phyloP scores from a whole-genome alignment of 2,113 vertebrate genomes.

The Cheilinus undulatus region DNA sequence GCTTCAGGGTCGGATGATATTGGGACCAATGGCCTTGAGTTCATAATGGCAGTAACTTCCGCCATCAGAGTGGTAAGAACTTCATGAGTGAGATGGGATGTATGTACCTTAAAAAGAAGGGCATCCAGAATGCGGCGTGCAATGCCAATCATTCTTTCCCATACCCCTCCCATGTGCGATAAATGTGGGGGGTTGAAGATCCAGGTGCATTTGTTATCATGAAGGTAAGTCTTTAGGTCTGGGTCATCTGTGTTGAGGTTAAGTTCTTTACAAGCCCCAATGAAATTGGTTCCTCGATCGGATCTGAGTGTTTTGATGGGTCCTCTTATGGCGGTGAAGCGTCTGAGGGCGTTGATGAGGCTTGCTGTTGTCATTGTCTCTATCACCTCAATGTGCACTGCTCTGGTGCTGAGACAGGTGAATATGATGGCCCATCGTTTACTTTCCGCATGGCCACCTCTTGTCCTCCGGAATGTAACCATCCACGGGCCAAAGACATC shows the following conservation, averaged over 20 bases:
- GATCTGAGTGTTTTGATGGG: neutral
- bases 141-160: too few species aligned
- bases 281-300: neutral
- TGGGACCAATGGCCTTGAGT: too few species aligned
- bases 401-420: neutral
- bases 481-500: neutral
- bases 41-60: too few species aligned
- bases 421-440: neutral
- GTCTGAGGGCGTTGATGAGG: slow-evolving; percentile 1
- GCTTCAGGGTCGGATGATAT: too few species aligned
- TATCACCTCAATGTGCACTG: neutral
- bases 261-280: neutral
- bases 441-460: neutral
- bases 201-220: too few species aligned
- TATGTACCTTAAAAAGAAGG: too few species aligned
- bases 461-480: neutral
- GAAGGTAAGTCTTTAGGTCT: too few species aligned
- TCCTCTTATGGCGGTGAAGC: neutral
- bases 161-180: too few species aligned
- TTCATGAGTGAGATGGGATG: too few species aligned
- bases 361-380: neutral
- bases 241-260: neutral
- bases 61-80: too few species aligned
- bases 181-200: too few species aligned
- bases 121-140: too few species aligned